Evolutionary conservation across 2,797 vertebrate genomes (phyloP).

Genomic region (Mormyrus proboscirostris): DNA sequence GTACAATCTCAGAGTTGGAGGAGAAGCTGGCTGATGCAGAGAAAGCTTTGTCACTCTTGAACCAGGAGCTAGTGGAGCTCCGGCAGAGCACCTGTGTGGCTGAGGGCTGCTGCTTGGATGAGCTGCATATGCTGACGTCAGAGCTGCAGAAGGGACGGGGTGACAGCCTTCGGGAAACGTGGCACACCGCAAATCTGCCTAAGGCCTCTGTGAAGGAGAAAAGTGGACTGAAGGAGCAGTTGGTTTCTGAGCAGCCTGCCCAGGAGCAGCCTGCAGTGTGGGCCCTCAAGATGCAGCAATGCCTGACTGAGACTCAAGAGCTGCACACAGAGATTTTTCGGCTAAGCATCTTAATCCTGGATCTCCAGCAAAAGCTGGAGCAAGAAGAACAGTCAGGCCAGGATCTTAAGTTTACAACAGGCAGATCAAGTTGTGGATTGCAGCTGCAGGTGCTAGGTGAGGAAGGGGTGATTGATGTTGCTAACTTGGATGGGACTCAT

Average conservation of each 20-base stretch:
- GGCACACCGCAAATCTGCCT: slow-evolving; percentile 45
- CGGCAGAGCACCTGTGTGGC: slow-evolving; percentile 2
- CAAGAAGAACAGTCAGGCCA: slow-evolving; percentile 42
- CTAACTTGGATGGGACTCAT: slow-evolving; percentile 34
- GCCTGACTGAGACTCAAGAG: slow-evolving; percentile 64
- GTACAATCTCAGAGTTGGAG: background rate
- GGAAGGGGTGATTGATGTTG: slow-evolving; percentile 36
- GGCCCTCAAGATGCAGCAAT: slow-evolving; percentile 54
- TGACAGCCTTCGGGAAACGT: slow-evolving; percentile 43
- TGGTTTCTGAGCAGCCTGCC: slow-evolving; percentile 50
- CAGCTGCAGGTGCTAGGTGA: slow-evolving; percentile 46
- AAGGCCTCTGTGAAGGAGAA: slow-evolving; percentile 52
- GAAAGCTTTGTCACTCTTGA: slow-evolving; percentile 33
- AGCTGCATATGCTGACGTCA: slow-evolving; percentile 45
- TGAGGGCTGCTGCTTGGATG: slow-evolving; percentile 28
- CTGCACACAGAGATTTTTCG: slow-evolving; percentile 57
- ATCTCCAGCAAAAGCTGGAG: slow-evolving; percentile 52
- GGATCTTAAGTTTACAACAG: slow-evolving; percentile 40
- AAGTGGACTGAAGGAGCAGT: slow-evolving; percentile 47
- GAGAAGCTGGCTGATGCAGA: slow-evolving; percentile 30
- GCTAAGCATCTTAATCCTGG: slow-evolving; percentile 44
- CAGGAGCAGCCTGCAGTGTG: slow-evolving; percentile 52
- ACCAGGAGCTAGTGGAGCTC: slow-evolving; percentile 36
- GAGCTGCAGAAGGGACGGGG: slow-evolving; percentile 57
- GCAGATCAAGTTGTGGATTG: slow-evolving; percentile 38